phyloP scores from a whole-genome alignment of 1,140 invertebrate species.

The Nymphalis io region DNA sequence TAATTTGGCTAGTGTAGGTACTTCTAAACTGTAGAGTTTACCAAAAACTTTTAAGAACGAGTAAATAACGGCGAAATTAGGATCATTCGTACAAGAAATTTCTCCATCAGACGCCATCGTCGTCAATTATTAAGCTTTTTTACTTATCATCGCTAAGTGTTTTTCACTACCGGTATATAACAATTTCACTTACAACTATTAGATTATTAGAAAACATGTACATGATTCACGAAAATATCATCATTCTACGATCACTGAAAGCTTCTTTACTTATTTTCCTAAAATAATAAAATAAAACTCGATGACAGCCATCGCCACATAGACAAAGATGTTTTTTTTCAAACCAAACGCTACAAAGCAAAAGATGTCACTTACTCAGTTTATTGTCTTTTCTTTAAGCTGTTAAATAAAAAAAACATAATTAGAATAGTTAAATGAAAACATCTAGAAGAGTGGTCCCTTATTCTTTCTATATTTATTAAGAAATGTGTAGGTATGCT shows the following conservation, averaged over 20 bases:
- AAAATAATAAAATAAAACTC: constrained; percentile 76
- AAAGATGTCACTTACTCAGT: not conserved
- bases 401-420: not conserved
- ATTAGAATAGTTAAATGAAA: too few species aligned
- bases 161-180: constrained; percentile 66
- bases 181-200: constrained; percentile 71
- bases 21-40: constrained; percentile 87
- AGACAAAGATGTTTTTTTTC: constrained; percentile 52
- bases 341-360: constrained; percentile 16
- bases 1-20: constrained; percentile 89
- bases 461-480: constrained; percentile 21
- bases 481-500: too few species aligned
- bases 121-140: constrained; percentile 72
- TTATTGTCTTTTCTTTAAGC: constrained; percentile 8
- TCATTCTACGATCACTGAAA: constrained; percentile 70
- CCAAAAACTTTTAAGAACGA: constrained; percentile 95
- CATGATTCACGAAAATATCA: constrained; percentile 80
- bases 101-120: constrained; percentile 93
- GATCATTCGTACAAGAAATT: constrained; percentile 94
- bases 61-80: constrained; percentile 97
- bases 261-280: constrained; percentile 70
- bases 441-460: too few species aligned
- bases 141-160: constrained; percentile 68
- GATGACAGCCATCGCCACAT: constrained; percentile 77
- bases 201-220: constrained; percentile 77